Base-by-base conservation (phyloP, 2,113 vertebrate genomes). In the Sinocyclocheilus rhinocerous region DNA sequence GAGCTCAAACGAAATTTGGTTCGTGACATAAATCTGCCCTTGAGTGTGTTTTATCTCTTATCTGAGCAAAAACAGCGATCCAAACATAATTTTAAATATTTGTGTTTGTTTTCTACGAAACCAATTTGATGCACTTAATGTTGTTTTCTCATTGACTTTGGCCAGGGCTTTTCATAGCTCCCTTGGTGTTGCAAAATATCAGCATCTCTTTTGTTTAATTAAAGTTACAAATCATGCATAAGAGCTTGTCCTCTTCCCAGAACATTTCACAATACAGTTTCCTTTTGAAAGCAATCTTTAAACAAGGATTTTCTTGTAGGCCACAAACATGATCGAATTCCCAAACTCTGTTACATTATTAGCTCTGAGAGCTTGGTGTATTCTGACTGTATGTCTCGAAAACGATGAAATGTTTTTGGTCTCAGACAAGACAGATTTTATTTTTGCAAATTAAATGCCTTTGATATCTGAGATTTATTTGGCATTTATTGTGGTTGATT, bases 201-300 rank as follows among this genome's bases (percentile, higher is more conserved):
- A 75, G 50, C 39, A 72, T 78, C 69, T 82, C 42, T 78, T 67
- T 65, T 79, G 79, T 88, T 73, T 72, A 52, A 87, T 83, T 75
- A 79, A 89, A 88, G 48, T 70, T 69, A 76, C 83, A 86, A 81
- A 89, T 89, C 70, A 72, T 9, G 57, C n/a, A 67, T 8, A 42
- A 67, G 69, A 42, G 33, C 33, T 84, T 20, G 50, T 73, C 69
- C 20, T 59, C 50, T 59, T 33, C 22, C 50, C 10, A 73, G 69
- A 73, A 73, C 65, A 36, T 84, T 84, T 73, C 82, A 73, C 67
- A 84, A 72, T 6, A 9, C 18, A 6, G 63, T 69, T 81, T 70
- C 16, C 29, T 24, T 22, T 20, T 20, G n/a, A 81, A 52, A n/a
- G 81, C 24, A 29, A 55, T 57, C 26, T 72, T 24, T 73, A 57